Percentiles rank a stretch among this genome's conserved stretches.
phyloP scores from a whole-genome alignment of 92 coral and sea anemone genomes.

The Pocillopora meandrina region DNA sequence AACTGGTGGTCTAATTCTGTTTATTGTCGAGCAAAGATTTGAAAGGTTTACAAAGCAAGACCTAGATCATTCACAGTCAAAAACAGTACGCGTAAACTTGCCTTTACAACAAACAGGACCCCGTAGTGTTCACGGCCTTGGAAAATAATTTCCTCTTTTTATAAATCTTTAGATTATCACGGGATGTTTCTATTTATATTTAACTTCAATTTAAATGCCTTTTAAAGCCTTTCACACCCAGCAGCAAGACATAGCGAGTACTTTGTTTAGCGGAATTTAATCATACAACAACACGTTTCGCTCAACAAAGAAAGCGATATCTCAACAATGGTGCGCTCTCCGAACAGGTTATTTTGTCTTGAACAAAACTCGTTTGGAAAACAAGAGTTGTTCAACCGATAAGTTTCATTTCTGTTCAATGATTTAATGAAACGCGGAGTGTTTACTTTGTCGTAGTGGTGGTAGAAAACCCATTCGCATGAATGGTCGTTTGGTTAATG shows the following conservation, averaged over 20 bases:
- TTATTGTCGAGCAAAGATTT: constrained; percentile 11
- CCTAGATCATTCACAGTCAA: constrained; percentile 10
- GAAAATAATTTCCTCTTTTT: constrained; percentile 6
- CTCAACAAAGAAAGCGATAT: constrained; percentile 12
- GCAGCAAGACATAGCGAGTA: constrained; percentile 10
- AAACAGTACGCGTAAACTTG: constrained; percentile 17
- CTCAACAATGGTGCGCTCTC: constrained; percentile 8
- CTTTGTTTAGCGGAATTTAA: constrained; percentile 21
- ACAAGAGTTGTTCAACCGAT: constrained; percentile 33
- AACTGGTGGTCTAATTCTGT: constrained; percentile 11
- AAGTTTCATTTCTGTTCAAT: constrained; percentile 42
- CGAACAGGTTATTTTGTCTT: constrained; percentile 49
- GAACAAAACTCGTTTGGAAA: constrained; percentile 17
- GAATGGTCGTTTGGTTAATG: constrained; percentile 2
- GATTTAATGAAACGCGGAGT: constrained; percentile 33
- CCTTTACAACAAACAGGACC: constrained; percentile 16
- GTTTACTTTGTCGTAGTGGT: constrained; percentile 13
- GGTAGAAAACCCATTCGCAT: not conserved
- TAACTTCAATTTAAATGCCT: constrained; percentile 5
- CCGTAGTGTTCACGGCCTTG: constrained; percentile 26
- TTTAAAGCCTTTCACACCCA: constrained; percentile 19
- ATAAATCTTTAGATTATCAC: constrained; percentile 6
- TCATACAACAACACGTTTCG: constrained; percentile 7
- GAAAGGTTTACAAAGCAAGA: constrained; percentile 17
- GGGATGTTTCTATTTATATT: not conserved